Percentiles rank a stretch among this genome's conserved stretches.
These are phyloP conservation scores for Trichogramma evanescens DNA, from an alignment of 2,888 invertebrate genomes.

Conservation along the genomic window DNA sequence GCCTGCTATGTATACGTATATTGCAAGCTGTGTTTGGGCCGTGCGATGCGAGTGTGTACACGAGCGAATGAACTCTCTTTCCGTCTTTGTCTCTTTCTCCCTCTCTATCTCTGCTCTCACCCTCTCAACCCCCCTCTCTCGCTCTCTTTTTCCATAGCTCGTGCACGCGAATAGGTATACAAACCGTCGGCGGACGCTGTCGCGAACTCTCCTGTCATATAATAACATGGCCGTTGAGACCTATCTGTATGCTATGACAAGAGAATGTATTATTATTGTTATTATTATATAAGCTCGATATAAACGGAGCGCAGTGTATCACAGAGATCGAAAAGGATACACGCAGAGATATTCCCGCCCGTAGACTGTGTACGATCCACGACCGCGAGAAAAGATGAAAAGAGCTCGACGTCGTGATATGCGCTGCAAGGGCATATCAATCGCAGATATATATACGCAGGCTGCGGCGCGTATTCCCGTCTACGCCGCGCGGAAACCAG, in stretches of 20 bases:
- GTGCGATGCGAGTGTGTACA: conserved; percentile 13
- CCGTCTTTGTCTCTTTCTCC: too few species aligned
- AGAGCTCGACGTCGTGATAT: neutral
- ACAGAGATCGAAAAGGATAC: neutral
- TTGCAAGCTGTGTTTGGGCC: neutral
- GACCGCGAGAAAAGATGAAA: neutral
- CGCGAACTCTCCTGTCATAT: neutral
- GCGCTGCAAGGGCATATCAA: too few species aligned
- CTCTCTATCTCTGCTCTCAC: too few species aligned
- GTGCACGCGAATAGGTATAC: too few species aligned
- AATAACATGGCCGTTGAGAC: conserved; percentile 37
- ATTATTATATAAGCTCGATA: neutral
- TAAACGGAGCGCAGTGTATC: neutral
- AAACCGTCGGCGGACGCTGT: too few species aligned
- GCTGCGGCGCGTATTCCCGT: too few species aligned
- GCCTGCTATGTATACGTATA: too few species aligned
- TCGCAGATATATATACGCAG: too few species aligned
- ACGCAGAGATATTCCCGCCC: neutral
- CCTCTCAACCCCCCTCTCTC: too few species aligned
- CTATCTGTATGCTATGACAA: conserved; percentile 34
- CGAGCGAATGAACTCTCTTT: conserved; percentile 10
- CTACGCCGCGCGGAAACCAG: too few species aligned
- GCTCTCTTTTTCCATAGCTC: too few species aligned
- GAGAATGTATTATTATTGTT: conserved; percentile 25
- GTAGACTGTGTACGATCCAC: too few species aligned